Percentiles rank a stretch among this genome's conserved stretches.
These are phyloP conservation scores for Drosophila pruinosa DNA, from an alignment of 1,140 invertebrate genomes.

Conservation along the genomic window DNA sequence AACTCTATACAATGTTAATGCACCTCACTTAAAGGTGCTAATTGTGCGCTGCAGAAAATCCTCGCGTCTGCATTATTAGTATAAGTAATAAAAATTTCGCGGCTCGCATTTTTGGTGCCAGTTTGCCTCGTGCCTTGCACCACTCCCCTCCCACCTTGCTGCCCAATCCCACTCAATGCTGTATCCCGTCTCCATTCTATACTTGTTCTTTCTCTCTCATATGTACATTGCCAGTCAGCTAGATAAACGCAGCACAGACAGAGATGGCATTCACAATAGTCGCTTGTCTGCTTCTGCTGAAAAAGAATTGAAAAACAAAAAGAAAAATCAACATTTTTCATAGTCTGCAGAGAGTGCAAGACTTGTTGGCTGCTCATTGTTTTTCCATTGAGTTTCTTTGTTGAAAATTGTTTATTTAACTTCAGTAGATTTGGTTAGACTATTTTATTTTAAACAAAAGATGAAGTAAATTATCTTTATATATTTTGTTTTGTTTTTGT, in stretches of 20 bases:
- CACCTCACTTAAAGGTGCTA: slow-evolving; percentile 49
- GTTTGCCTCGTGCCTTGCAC: background rate
- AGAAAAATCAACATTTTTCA: background rate
- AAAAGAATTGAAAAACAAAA: slow-evolving; percentile 5
- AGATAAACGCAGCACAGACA: background rate
- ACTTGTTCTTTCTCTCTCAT: background rate
- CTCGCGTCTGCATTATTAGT: slow-evolving; percentile 52
- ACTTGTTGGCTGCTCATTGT: background rate
- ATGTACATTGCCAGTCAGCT: background rate
- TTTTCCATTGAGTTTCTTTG: too few relatives aligned
- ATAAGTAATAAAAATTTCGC: slow-evolving; percentile 56
- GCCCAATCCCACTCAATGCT: background rate
- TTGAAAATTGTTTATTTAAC: background rate
- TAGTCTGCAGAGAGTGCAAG: background rate
- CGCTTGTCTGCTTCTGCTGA: background rate
- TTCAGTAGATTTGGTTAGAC: background rate
- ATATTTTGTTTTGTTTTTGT: too few relatives aligned
- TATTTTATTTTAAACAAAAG: too few relatives aligned
- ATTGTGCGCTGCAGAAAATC: slow-evolving; percentile 50
- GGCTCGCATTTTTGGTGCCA: slow-evolving; percentile 10
- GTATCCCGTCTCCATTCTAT: background rate
- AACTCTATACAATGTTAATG: slow-evolving; percentile 42
- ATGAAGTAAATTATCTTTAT: too few relatives aligned
- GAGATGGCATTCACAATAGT: background rate
- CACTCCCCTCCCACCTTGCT: background rate